Evolutionary conservation across 2,888 invertebrate species (phyloP), one percentile per base, ranked within the genome.

Genomic region (Cephonodes hylas): DNA sequence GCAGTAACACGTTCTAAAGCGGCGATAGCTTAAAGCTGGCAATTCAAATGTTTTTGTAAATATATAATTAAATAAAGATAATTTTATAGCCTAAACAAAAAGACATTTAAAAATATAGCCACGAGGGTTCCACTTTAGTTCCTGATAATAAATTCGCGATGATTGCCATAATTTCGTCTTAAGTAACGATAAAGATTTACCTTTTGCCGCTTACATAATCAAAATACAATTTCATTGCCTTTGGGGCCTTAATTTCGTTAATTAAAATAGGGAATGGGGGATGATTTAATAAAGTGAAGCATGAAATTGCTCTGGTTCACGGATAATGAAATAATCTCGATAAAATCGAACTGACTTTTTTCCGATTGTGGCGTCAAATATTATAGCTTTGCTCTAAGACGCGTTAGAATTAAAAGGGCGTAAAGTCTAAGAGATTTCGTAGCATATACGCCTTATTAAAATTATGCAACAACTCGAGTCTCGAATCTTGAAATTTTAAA

Each of bases 241-340:
- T 68, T 67, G 66, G 63, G 63, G 69, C 70, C 73, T 77, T 77
- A 75, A 78, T 79, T 77, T 76, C 66, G 72, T 73, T 79, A 77
- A 79, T 79, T 78, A 77, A 76, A 77, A 76, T 73, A 66, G 70
- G 60, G 69, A 70, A 15, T 25, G n/a, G 48, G 15, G 48, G 27
- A 27, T 74, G 75, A 77, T 77, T 72, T 69, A 68, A 72, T 74
- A 67, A 74, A 73, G 70, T 70, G 69, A 69, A 70, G 67, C 68
- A 69, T 69, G 68, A 71, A 71, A 73, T 68, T 70, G 46, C n/a
- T 15, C 23, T 58, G 27, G 25, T 42, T 42, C 42, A 25, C 10
- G 18, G 3, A 27, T 38, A 38, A 34, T 15, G 48, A 38, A 48
- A 48, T 48, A 34, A 31, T 22, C 22, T 22, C 27, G 27, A 48